These are phyloP conservation scores for Poeciliopsis occidentalis DNA, from an alignment of 2,113 vertebrate species.

Conservation along the genomic window DNA sequence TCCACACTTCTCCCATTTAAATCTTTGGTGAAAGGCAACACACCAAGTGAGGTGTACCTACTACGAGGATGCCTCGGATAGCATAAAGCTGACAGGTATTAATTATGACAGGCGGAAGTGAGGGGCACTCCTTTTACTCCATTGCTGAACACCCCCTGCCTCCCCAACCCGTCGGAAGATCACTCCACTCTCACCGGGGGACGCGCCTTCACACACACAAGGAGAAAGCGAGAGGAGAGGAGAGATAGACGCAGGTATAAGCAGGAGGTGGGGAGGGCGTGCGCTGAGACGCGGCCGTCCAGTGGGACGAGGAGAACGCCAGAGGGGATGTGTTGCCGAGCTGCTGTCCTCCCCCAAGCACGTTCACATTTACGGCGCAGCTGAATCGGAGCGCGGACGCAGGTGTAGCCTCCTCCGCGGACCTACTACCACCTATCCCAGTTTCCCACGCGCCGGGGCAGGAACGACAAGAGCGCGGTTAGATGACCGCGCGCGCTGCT, in stretches of 20 bases:
- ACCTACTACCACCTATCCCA: conserved; percentile 4
- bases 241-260: conserved; percentile 54
- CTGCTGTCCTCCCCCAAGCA: conserved; percentile 18
- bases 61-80: not conserved
- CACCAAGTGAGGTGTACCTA: not conserved
- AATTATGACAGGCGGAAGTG: not conserved
- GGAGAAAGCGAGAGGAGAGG: conserved; percentile 21
- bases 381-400: conserved; percentile 24
- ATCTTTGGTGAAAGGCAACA: not conserved
- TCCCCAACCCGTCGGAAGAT: conserved; percentile 9
- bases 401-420: conserved; percentile 46
- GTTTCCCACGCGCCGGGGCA: conserved; percentile 33
- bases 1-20: not conserved
- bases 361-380: conserved; percentile 1
- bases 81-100: not conserved
- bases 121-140: not conserved
- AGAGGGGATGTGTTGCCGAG: conserved; percentile 17
- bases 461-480: conserved; percentile 28
- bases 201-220: conserved; percentile 20
- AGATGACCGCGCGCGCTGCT: conserved; percentile 31
- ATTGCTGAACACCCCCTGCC: not conserved
- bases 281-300: conserved; percentile 24
- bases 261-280: conserved; percentile 37
- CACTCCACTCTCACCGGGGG: conserved; percentile 11
- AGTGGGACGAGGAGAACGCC: conserved; percentile 30